A percentile compares a stretch with the other conserved stretches of the same genome.
These are phyloP conservation scores for Antheraea mylitta DNA, from an alignment of 1,140 invertebrate genomes.

Conservation along the genomic window DNA sequence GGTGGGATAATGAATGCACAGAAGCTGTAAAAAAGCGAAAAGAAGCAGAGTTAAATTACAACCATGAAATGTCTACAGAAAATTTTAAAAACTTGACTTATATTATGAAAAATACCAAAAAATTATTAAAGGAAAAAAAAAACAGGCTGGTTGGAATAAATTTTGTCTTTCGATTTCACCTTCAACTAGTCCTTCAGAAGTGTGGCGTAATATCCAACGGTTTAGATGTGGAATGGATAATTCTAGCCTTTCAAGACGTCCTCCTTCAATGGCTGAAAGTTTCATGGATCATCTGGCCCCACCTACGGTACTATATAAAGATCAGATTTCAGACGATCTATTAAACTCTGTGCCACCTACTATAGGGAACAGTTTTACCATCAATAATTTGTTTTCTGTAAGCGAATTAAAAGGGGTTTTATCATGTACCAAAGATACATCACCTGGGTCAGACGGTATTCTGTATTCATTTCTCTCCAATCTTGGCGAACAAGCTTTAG, in stretches of 20 bases:
- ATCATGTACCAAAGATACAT: conserved; percentile 17
- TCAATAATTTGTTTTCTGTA: conserved; percentile 20
- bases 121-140: conserved; percentile 9
- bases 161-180: conserved; percentile 7
- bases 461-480: conserved; percentile 24
- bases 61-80: neutral
- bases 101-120: neutral
- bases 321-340: neutral
- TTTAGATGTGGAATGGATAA: neutral
- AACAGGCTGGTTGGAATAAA: conserved; percentile 3
- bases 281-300: conserved; percentile 16
- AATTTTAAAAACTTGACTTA: neutral
- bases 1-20: conserved; percentile 29
- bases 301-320: conserved; percentile 1
- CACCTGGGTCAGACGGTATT: conserved; percentile 22
- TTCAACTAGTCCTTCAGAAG: neutral
- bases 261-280: neutral
- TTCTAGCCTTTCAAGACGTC: neutral
- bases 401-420: conserved; percentile 18
- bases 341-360: neutral
- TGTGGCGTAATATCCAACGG: conserved; percentile 5
- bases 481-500: conserved; percentile 6
- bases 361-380: neutral
- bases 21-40: conserved; percentile 23
- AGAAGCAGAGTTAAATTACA: conserved; percentile 13